A percentile compares a stretch with the other conserved stretches of the same genome.
Evolutionary conservation across 2,797 vertebrate species (phyloP).

Genomic region (Nannoperca australis): DNA sequence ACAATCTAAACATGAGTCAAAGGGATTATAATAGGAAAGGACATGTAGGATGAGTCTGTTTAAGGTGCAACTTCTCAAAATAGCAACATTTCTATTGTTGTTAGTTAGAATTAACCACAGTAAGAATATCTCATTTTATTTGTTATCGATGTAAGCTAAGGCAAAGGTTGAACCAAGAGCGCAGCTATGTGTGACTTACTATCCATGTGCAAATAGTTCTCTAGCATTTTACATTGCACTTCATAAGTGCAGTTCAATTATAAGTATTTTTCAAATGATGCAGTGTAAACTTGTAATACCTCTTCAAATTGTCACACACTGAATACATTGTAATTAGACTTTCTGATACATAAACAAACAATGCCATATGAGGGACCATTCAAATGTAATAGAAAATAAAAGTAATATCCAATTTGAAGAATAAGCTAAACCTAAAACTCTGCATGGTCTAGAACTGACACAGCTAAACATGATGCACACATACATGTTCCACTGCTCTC

Average conservation of each 20-base stretch:
- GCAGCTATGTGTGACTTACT: background rate
- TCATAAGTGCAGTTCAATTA: background rate
- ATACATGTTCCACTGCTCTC: background rate
- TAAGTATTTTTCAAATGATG: background rate
- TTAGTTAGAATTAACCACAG: background rate
- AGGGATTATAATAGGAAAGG: background rate
- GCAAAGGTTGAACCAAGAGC: background rate
- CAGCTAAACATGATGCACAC: background rate
- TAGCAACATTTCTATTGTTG: background rate
- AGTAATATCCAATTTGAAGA: background rate
- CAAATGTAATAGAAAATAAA: background rate
- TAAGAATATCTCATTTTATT: background rate
- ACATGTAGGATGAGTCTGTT: background rate
- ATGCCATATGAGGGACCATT: background rate
- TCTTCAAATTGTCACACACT: background rate
- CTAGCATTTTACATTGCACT: background rate
- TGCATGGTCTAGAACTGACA: background rate
- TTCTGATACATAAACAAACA: background rate
- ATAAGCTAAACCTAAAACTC: background rate
- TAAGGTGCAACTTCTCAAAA: background rate
- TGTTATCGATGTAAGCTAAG: background rate
- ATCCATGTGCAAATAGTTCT: background rate
- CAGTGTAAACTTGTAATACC: background rate
- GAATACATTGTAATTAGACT: background rate
- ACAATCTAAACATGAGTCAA: background rate